Evolutionary conservation across 2,113 vertebrate genomes (phyloP), one percentile per base, ranked within the genome.

Genomic region (Phyllopteryx taeniolatus): DNA sequence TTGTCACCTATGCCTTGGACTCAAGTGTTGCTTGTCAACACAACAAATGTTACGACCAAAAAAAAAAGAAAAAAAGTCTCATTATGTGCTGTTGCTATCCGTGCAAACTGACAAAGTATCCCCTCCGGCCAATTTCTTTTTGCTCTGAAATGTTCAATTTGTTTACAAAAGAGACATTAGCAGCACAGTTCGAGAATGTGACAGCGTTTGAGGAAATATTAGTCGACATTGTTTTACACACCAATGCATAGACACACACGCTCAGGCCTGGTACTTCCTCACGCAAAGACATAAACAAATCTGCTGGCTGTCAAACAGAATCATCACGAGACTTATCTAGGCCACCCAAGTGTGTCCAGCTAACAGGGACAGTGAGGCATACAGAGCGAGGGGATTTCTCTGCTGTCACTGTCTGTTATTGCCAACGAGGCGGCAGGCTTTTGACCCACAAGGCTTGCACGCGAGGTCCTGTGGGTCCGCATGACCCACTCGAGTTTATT

Each of bases 291-390:
- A 33, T 33, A 62, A 57, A 44, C 44, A n/a, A 74, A 71, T 77
- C 49, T 15, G 61, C 72, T 60, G 60, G 71, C 80, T 79, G 83
- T 79, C 73, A 73, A 20, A 79, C 75, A 79, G 74, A 84, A 77
- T 75, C 75, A 63, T 76, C 80, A 82, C 62, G 1, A 75, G 79
- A 85, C 63, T 73, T 83, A 85, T 86, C 68, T 86, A 81, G 87
- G 86, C 86, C 81, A 87, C 77, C 67, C 69, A 66, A 81, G 70
- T 33, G 71, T 72, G 75, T 63, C 71, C 67, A 47, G 60, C 61
- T 31, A 46, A 59, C 71, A 43, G 71, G n/a, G 70, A 68, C 67
- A 71, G 73, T 15, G 81, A 74, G 53, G 79, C 71, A 46, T 77
- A 67, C 68, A 51, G 70, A 39, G 71, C 53, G 27, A 57, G 46